Conservation (phyloP, 2,888 invertebrate species). For the Heterodera filipjevi region DNA sequence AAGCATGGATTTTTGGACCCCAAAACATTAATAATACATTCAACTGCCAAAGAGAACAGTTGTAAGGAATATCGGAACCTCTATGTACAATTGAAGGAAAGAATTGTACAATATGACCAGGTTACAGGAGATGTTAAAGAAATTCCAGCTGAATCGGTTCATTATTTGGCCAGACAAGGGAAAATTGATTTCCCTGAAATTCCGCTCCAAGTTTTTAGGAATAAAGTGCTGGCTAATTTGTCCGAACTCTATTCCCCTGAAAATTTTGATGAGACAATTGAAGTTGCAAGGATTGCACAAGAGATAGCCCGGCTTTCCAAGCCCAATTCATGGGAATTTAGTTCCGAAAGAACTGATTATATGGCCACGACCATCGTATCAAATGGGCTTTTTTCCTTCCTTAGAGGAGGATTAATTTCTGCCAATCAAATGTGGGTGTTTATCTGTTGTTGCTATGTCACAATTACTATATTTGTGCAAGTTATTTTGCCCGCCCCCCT, state of each 20-base stretch:
- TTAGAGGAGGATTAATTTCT: neutral
- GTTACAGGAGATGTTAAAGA: constrained; percentile 7
- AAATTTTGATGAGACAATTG: constrained; percentile 8
- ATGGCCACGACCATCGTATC: constrained; percentile 15
- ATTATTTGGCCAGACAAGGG: neutral
- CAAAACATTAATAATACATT: constrained; percentile 7
- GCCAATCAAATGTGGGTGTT: constrained; percentile 22
- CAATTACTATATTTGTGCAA: neutral
- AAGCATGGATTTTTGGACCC: constrained; percentile 19
- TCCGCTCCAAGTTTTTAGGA: neutral
- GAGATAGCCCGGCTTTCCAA: neutral
- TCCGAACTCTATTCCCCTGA: constrained; percentile 11
- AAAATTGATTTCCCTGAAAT: constrained; percentile 17
- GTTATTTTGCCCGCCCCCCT: neutral
- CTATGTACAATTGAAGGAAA: neutral
- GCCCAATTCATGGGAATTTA: neutral
- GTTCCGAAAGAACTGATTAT: neutral
- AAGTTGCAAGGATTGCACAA: constrained; percentile 8
- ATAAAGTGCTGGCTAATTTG: constrained; percentile 15
- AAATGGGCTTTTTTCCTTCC: neutral
- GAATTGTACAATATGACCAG: neutral
- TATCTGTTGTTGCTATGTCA: neutral
- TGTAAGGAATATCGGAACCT: neutral
- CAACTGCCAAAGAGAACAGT: neutral
- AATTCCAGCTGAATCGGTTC: neutral